Evolutionary conservation across 2,113 vertebrate species (phyloP).

Genomic region (Lepus americanus): DNA sequence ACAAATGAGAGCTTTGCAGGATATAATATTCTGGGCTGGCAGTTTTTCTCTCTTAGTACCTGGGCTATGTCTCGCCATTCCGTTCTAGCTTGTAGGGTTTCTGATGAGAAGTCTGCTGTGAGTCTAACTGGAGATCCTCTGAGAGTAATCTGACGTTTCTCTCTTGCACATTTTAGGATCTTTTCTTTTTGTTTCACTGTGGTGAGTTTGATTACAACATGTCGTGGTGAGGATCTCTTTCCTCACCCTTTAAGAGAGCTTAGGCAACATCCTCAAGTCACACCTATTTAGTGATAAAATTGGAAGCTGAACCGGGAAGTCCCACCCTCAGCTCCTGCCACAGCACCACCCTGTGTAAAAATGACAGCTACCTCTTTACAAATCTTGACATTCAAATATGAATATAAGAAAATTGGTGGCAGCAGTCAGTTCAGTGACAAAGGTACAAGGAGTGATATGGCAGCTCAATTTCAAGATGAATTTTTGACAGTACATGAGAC

Average conservation of each 20-base stretch:
- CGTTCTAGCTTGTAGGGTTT: too few species aligned
- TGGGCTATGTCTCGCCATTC: too few species aligned
- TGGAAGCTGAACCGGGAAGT: background rate
- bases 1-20: too few species aligned
- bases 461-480: slow-evolving; percentile 58
- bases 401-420: slow-evolving; percentile 62
- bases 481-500: slow-evolving; percentile 69
- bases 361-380: slow-evolving; percentile 40
- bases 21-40: too few species aligned
- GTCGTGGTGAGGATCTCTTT: too few species aligned
- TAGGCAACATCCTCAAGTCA: background rate
- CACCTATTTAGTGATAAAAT: background rate
- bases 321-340: background rate
- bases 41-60: too few species aligned
- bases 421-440: slow-evolving; percentile 59
- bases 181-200: too few species aligned
- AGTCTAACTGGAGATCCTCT: too few species aligned
- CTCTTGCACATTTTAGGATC: too few species aligned
- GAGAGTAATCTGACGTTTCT: too few species aligned
- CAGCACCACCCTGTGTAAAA: background rate
- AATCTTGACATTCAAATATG: slow-evolving; percentile 25
- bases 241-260: background rate
- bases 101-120: too few species aligned
- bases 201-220: too few species aligned
- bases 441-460: background rate